These are phyloP conservation scores for Diadema setosum DNA, from an alignment of 35 echinoderm and acorn worm genomes.

Conservation along the genomic window DNA sequence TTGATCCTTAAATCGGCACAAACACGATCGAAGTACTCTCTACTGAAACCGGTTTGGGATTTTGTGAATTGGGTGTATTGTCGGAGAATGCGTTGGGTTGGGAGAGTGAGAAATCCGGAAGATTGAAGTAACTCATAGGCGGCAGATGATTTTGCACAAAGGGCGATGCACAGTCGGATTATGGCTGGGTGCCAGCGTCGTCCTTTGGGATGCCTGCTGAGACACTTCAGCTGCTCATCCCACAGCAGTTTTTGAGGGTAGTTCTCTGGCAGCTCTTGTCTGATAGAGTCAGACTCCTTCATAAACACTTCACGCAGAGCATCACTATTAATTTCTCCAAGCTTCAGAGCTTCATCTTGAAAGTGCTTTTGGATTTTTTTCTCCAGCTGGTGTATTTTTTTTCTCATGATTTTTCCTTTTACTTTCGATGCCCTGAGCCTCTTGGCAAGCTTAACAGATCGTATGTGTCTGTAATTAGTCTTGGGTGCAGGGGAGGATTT, in stretches of 20 bases:
- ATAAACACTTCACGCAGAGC: neutral
- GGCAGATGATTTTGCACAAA: conserved; percentile 52
- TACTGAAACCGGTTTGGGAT: neutral
- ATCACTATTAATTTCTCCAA: neutral
- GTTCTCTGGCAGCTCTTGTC: neutral
- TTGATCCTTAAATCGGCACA: neutral
- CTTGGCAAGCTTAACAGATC: neutral
- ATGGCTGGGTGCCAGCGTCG: conserved; percentile 78
- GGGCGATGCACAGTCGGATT: conserved; percentile 51
- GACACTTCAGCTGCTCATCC: conserved; percentile 49
- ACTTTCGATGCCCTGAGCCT: neutral
- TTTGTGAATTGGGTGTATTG: conserved; percentile 47
- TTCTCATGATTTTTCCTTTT: neutral
- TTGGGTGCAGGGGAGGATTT: neutral
- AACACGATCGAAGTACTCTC: neutral
- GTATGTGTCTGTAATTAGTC: neutral
- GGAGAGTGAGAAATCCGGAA: conserved; percentile 36
- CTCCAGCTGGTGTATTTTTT: neutral
- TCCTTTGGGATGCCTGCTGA: neutral
- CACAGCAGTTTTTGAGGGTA: conserved; percentile 9
- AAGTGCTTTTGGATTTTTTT: neutral
- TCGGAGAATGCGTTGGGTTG: conserved; percentile 33
- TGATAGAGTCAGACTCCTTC: neutral
- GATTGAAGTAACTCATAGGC: conserved; percentile 49
- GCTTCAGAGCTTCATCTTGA: neutral